Base-by-base conservation (phyloP, 2,888 invertebrate species). In the Chamaedrilus cognettii region DNA sequence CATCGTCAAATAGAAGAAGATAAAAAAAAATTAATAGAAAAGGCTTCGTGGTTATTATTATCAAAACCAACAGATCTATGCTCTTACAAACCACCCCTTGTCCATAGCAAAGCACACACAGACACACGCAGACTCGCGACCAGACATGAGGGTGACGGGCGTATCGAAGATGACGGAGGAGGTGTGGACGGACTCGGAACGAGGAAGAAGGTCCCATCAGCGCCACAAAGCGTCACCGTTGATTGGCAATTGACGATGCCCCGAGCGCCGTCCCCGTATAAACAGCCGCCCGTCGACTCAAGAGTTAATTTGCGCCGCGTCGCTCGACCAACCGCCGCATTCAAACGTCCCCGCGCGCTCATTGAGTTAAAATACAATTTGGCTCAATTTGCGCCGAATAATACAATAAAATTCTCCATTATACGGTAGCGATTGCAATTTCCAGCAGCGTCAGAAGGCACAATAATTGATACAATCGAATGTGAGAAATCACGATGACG, bases 351-450 rank as follows among this genome's bases (percentile, higher is more conserved):
- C n/a, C 42, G 42, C 7, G 19, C 42, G 11, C 19, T 26, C 33
- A 58, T 58, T 58, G 58, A 30, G 58, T 58, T 32, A 58, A 33
- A 33, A 31, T 58, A 31, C 58, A 58, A 58, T 58, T 58, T 58
- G 26, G 31, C 33, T 58, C 32, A 30, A 58, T 58, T 58, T 31
- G 15, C 30, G 33, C 33, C 58, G 33, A 58, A 58, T 30, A 58
- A 58, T 33, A 26, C 30, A 58, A 58, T 58, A 26, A 58, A 58
- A 58, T 31, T 30, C 33, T 42, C 42, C 42, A 42, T 42, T 42
- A 42, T 42, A 42, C 42, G 42, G 7, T 42, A 11, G 42, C 42
- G 11, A 42, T 11, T 42, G 42, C 11, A 42, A 11, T 19, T 42
- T 42, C 19, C 19, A 19, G 42, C 42, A 19, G 7, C 19, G 11